Conservation (phyloP, 37 sponge, comb jelly and placozoan species). For the Hexactinellida sp. region DNA sequence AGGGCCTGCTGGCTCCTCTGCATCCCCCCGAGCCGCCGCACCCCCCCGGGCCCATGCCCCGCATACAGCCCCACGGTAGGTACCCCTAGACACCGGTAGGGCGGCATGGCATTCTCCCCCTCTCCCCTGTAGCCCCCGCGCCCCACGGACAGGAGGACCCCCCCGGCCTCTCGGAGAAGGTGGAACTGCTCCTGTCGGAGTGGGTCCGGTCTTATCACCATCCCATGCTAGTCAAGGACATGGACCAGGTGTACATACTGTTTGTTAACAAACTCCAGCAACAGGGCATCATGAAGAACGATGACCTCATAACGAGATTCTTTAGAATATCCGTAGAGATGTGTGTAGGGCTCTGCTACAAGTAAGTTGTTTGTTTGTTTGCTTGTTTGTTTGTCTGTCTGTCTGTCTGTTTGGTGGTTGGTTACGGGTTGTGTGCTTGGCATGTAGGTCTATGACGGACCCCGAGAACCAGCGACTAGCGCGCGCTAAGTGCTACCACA, state of each 20-base stretch:
- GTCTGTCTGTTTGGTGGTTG: background rate
- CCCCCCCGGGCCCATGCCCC: background rate
- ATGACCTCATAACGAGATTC: slow-evolving; percentile 83
- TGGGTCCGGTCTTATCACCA: slow-evolving; percentile 91
- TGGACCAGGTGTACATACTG: slow-evolving; percentile 73
- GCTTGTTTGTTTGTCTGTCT: too few species aligned
- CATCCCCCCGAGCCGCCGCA: background rate
- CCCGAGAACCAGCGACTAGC: slow-evolving; percentile 39
- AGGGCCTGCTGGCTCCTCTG: background rate
- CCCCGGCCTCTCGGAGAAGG: slow-evolving; percentile 86
- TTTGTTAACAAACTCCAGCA: slow-evolving; percentile 86
- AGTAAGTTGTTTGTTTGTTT: background rate
- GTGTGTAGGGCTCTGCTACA: slow-evolving; percentile 94
- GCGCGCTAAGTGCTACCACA: slow-evolving; percentile 93
- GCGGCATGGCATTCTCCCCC: too few species aligned
- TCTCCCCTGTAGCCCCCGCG: background rate
- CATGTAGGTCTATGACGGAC: background rate
- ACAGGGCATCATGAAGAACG: slow-evolving; percentile 84
- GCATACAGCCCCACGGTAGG: background rate
- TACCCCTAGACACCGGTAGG: too few species aligned
- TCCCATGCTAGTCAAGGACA: slow-evolving; percentile 65
- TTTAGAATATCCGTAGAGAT: slow-evolving; percentile 90
- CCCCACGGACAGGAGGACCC: slow-evolving; percentile 61
- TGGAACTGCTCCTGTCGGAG: slow-evolving; percentile 84
- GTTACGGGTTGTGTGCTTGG: background rate